A percentile compares a stretch with the other conserved stretches of the same genome.
phyloP scores from a whole-genome alignment of 35 echinoderm and acorn worm species.

The Heliocidaris erythrogramma region DNA sequence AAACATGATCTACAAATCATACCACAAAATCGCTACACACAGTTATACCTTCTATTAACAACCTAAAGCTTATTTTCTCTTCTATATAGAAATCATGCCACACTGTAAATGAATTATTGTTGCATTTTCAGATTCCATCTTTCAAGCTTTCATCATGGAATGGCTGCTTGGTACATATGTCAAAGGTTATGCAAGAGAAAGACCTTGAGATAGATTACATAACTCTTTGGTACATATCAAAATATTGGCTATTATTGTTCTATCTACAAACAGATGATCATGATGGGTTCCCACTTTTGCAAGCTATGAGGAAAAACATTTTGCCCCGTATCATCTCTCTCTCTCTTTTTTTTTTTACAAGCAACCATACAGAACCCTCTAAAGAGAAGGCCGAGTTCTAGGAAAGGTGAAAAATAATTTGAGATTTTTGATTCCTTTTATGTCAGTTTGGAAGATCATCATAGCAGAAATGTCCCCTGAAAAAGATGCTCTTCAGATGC shows the following conservation, averaged over 20 bases:
- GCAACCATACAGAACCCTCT: background rate
- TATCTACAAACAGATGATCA: slow-evolving; percentile 15
- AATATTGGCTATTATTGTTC: slow-evolving; percentile 5
- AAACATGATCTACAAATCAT: background rate
- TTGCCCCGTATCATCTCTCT: background rate
- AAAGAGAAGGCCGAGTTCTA: no score
- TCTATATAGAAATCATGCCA: no score
- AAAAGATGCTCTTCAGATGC: no score
- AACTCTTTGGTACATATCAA: slow-evolving; percentile 44
- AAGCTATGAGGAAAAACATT: background rate
- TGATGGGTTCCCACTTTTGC: background rate
- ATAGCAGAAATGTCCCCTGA: no score
- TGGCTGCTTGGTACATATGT: background rate
- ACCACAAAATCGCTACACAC: no score
- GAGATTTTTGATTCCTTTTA: no score
- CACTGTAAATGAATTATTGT: background rate
- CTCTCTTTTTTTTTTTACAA: background rate
- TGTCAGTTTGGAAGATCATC: no score
- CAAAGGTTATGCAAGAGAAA: slow-evolving; percentile 29
- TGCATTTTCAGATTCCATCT: background rate
- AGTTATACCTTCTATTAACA: background rate
- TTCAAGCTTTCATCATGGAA: background rate
- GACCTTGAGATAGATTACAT: slow-evolving; percentile 33
- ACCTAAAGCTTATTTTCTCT: background rate
- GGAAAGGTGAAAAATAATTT: no score